A percentile compares a stretch with the other conserved stretches of the same genome.
These are phyloP conservation scores for Sycophila texana DNA, from an alignment of 2,888 invertebrate species.

Conservation along the genomic window DNA sequence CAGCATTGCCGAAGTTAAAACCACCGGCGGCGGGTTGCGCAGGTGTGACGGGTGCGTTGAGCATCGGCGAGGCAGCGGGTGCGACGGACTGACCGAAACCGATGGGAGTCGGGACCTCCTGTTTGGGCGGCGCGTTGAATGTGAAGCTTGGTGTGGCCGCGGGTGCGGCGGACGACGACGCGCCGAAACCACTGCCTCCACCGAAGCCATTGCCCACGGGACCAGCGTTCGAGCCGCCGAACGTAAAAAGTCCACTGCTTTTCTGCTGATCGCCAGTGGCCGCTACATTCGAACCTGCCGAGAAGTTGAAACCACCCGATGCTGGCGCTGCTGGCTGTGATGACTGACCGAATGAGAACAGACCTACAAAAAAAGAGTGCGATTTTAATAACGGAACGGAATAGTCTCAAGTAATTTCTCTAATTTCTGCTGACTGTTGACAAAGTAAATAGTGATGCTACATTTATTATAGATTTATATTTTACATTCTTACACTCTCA, in stretches of 20 bases:
- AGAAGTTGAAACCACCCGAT: conserved; percentile 63
- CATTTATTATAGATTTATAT: too few relatives aligned
- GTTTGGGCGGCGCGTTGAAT: conserved; percentile 67
- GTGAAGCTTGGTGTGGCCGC: conserved; percentile 59
- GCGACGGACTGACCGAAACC: conserved; percentile 65
- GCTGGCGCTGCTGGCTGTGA: conserved; percentile 59
- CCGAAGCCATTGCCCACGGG: conserved; percentile 60
- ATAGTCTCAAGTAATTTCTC: too few relatives aligned
- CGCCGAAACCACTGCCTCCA: conserved; percentile 62
- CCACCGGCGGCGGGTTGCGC: conserved; percentile 60
- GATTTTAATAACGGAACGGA: too few relatives aligned
- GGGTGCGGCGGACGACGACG: conserved; percentile 10
- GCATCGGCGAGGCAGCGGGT: conserved; percentile 61
- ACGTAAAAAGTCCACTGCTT: conserved; percentile 62
- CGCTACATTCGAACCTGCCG: conserved; percentile 57
- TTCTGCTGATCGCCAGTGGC: conserved; percentile 53
- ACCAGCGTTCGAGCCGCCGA: conserved; percentile 59
- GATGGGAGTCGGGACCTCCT: conserved; percentile 57
- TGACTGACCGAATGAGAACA: conserved; percentile 67
- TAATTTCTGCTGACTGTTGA: too few relatives aligned
- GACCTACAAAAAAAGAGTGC: conserved; percentile 40
- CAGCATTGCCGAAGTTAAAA: conserved; percentile 64
- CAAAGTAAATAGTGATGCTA: too few relatives aligned
- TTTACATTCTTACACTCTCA: too few relatives aligned
- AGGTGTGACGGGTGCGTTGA: conserved; percentile 63